A percentile compares a stretch with the other conserved stretches of the same genome.
Evolutionary conservation across 2,888 invertebrate species (phyloP).

Genomic region (Parnassius smintheus): DNA sequence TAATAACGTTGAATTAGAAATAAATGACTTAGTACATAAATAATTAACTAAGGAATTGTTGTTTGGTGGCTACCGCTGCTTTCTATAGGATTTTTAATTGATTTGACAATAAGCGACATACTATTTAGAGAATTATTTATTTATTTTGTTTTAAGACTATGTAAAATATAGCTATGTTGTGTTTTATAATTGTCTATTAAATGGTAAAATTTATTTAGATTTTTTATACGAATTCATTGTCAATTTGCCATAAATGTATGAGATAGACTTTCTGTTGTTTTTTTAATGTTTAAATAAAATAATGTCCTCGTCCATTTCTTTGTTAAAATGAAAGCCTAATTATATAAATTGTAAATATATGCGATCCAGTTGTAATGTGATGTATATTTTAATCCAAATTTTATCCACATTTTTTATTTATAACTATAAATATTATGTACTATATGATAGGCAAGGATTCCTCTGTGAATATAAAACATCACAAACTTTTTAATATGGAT

Average conservation of each 20-base stretch:
- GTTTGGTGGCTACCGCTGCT: slow-evolving; percentile 37
- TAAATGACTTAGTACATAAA: slow-evolving; percentile 60
- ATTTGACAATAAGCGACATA: slow-evolving; percentile 77
- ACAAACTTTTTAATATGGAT: slow-evolving; percentile 43
- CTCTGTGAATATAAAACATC: slow-evolving; percentile 45
- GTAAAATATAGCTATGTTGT: slow-evolving; percentile 76
- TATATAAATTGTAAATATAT: slow-evolving; percentile 61
- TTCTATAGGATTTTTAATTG: slow-evolving; percentile 56
- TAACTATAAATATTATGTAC: slow-evolving; percentile 40
- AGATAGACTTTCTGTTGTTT: slow-evolving; percentile 73
- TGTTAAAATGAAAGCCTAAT: slow-evolving; percentile 37
- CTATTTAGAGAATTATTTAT: slow-evolving; percentile 72
- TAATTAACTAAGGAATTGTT: slow-evolving; percentile 58
- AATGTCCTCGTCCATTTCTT: slow-evolving; percentile 46
- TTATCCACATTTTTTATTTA: slow-evolving; percentile 32
- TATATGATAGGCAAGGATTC: slow-evolving; percentile 33
- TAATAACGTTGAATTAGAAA: slow-evolving; percentile 49
- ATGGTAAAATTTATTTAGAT: slow-evolving; percentile 52
- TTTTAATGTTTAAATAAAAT: slow-evolving; percentile 54
- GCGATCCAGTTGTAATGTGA: slow-evolving; percentile 55
- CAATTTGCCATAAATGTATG: slow-evolving; percentile 76
- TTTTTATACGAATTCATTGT: slow-evolving; percentile 64
- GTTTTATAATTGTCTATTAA: slow-evolving; percentile 76
- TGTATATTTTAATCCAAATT: slow-evolving; percentile 48
- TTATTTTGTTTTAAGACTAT: slow-evolving; percentile 78